Percentiles rank a stretch among this genome's conserved stretches.
phyloP scores from a whole-genome alignment of 2,888 invertebrate species.

The Chymomyza amoena region DNA sequence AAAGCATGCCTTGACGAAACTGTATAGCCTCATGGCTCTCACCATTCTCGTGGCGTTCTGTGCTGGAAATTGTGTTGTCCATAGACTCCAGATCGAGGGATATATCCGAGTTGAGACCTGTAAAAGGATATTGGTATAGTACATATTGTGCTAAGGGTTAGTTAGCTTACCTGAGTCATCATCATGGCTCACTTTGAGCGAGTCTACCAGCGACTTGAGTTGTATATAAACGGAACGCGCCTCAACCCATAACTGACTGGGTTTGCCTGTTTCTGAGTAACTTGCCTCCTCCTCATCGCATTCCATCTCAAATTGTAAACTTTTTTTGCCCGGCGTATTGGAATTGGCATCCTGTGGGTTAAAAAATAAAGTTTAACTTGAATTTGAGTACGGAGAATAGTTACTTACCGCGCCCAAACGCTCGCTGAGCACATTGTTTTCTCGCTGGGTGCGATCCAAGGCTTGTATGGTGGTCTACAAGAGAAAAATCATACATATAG shows the following conservation, averaged over 20 bases:
- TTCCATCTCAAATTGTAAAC: slow-evolving; percentile 95
- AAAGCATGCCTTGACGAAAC: slow-evolving; percentile 82
- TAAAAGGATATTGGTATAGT: not conserved
- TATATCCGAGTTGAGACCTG: slow-evolving; percentile 85
- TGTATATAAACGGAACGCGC: slow-evolving; percentile 87
- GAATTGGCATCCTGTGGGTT: slow-evolving; percentile 69
- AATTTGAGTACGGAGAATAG: not conserved
- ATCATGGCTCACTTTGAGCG: slow-evolving; percentile 87
- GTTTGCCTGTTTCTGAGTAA: slow-evolving; percentile 76
- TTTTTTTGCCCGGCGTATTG: slow-evolving; percentile 79
- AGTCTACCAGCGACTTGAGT: slow-evolving; percentile 85
- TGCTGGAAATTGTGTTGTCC: slow-evolving; percentile 79
- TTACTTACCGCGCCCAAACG: slow-evolving; percentile 83
- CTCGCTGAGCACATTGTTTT: slow-evolving; percentile 86
- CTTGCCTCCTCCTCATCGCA: slow-evolving; percentile 84
- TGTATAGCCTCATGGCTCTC: slow-evolving; percentile 78
- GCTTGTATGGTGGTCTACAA: slow-evolving; percentile 83
- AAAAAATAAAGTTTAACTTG: not conserved
- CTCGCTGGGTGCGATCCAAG: slow-evolving; percentile 85
- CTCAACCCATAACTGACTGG: slow-evolving; percentile 82
- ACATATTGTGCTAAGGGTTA: not conserved
- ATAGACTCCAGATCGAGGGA: slow-evolving; percentile 82
- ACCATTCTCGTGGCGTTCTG: slow-evolving; percentile 56
- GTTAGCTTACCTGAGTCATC: slow-evolving; percentile 83
- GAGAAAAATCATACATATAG: not conserved